Evolutionary conservation across 2,888 invertebrate genomes (phyloP), one percentile per base, ranked within the genome.

Genomic region (Parasteatoda lunata): DNA sequence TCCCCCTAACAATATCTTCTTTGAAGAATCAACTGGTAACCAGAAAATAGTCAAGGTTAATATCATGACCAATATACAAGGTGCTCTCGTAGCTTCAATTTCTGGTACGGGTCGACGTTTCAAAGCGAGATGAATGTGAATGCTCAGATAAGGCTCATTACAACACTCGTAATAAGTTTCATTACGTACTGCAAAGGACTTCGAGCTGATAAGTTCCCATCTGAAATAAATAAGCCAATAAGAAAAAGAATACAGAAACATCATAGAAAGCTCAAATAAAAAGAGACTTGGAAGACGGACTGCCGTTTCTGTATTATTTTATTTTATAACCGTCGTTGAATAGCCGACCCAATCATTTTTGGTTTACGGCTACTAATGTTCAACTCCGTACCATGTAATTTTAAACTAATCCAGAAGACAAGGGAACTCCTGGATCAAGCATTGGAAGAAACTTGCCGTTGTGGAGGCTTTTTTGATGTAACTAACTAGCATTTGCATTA

Each of bases 1-100:
- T 54, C 83, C 88, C 6, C 83, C 78, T 1, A 88, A 65, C 8
- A 82, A 8, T 4, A 88, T 4, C 54, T 88, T 88, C 54, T 79
- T 78, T 45, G 71, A 75, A 2, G 88, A 88, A 47, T 88, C 73
- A 0, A 83, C 73, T 3, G 88, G 88, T 30, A 88, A n/a, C 83
- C 88, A 88, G 79, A 83, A 88, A n/a, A 88, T 78, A 9, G 83
- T 45, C n/a, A 88, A 79, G 11, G 79, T 75, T 7, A 88, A 73
- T 5, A 65, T 5, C 78, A 83, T 83, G 68, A 76, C 65, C 4
- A 88, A 79, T 11, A 82, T 70, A 70, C 88, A 88, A 4, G 88
- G 73, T 5, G 30, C 75, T 0, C 88, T 52, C 30, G 81, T 83
- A 64, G 81, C 78, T 48, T 83, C 72, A 13, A 88, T 71, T 8